These are phyloP conservation scores for Carassius gibelio DNA, from an alignment of 2,113 vertebrate genomes.

Conservation along the genomic window DNA sequence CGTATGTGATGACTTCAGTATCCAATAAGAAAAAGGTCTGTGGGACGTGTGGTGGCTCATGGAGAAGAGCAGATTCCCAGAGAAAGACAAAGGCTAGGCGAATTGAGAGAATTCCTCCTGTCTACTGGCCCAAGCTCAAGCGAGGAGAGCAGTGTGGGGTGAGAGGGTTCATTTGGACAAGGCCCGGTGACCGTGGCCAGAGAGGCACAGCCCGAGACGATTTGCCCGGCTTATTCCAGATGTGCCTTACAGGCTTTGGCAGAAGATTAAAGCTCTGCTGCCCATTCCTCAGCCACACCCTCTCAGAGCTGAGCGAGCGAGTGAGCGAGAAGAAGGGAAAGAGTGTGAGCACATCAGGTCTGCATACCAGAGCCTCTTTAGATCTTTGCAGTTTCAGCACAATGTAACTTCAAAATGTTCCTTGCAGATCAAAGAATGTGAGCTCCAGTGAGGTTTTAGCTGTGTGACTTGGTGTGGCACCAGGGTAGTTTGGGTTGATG, in stretches of 20 bases:
- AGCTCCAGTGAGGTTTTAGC: neutral
- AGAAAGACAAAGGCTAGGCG: neutral
- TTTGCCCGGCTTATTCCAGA: constrained; percentile 43
- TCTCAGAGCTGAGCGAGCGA: neutral
- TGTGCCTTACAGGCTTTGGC: constrained; percentile 36
- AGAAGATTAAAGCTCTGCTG: constrained; percentile 20
- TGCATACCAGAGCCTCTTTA: constrained; percentile 11
- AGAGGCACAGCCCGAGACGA: constrained; percentile 18
- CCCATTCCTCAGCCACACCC: constrained; percentile 20
- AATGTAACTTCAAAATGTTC: constrained; percentile 13
- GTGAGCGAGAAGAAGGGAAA: constrained; percentile 2
- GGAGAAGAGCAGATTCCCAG: neutral
- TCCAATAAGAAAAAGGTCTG: neutral
- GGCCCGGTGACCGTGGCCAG: constrained; percentile 22
- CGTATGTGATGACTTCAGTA: neutral
- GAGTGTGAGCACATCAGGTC: constrained; percentile 14
- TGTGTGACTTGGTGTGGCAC: neutral
- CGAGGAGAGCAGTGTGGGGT: constrained; percentile 30
- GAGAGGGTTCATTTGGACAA: constrained; percentile 58
- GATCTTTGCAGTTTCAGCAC: constrained; percentile 15
- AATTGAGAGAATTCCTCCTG: constrained; percentile 47
- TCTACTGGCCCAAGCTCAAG: constrained; percentile 50
- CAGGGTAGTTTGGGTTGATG: neutral
- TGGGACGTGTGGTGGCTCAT: neutral
- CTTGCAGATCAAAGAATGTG: constrained; percentile 13